A percentile compares a stretch with the other conserved stretches of the same genome.
Evolutionary conservation across 1,140 invertebrate species (phyloP).

Genomic region (Drosophila kanapiae): DNA sequence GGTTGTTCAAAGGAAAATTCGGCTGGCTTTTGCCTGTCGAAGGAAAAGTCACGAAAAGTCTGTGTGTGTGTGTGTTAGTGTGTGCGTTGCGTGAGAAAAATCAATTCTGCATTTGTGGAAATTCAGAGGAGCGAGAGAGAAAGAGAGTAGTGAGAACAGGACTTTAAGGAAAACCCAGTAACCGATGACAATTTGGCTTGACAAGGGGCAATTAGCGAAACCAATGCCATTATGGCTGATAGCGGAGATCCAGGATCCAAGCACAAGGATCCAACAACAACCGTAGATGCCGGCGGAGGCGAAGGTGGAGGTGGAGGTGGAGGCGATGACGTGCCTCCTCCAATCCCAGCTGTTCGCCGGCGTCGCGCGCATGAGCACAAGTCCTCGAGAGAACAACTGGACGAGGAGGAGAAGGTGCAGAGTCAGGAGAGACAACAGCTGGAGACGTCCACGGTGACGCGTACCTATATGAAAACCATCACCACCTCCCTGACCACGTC

Average conservation of each 20-base stretch:
- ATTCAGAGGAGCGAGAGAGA: constrained; percentile 2
- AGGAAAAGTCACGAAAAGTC: constrained; percentile 43
- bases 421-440: constrained; percentile 60
- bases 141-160: constrained; percentile 16
- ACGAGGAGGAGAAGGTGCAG: constrained; percentile 34
- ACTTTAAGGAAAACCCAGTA: constrained; percentile 32
- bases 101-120: constrained; percentile 73
- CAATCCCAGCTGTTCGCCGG: constrained; percentile 79
- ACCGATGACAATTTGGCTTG: constrained; percentile 70
- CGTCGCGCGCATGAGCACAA: constrained; percentile 72
- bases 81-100: constrained; percentile 79
- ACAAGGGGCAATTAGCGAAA: constrained; percentile 53
- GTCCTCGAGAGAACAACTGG: constrained; percentile 33
- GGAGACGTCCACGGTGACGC: constrained; percentile 78
- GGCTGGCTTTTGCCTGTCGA: constrained; percentile 40
- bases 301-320: constrained; percentile 16
- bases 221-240: constrained; percentile 83
- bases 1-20: constrained; percentile 65
- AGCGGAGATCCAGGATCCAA: constrained; percentile 73
- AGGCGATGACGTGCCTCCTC: constrained; percentile 64
- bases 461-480: constrained; percentile 78
- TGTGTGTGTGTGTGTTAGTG: constrained; percentile 41
- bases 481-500: constrained; percentile 71
- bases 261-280: constrained; percentile 73
- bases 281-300: constrained; percentile 50